phyloP scores from a whole-genome alignment of 2,113 vertebrate species.

The Semicossyphus pulcher region DNA sequence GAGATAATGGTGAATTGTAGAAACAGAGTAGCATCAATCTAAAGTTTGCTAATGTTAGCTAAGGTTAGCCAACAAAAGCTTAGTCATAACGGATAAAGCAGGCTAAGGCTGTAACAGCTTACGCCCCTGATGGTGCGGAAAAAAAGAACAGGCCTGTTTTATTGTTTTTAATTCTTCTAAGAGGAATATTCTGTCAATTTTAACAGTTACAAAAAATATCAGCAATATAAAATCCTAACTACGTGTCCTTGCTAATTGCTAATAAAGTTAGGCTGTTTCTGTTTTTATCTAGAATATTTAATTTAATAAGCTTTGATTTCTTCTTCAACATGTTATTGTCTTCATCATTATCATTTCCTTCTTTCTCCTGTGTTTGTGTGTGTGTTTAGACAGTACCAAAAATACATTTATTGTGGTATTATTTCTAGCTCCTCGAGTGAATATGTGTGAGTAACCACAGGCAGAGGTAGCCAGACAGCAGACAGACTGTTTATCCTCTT shows the following conservation, averaged over 20 bases:
- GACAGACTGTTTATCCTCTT: constrained; percentile 51
- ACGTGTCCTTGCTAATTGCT: neutral
- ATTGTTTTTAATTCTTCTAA: too few species aligned
- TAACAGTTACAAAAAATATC: too few species aligned
- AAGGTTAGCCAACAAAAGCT: too few species aligned
- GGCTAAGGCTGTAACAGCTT: too few species aligned
- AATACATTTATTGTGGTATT: constrained; percentile 8
- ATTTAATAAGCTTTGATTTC: neutral
- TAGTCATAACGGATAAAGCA: too few species aligned
- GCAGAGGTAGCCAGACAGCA: constrained; percentile 48
- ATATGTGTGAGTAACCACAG: constrained; percentile 12
- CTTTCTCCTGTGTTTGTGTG: neutral
- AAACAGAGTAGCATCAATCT: too few species aligned
- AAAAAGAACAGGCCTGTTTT: too few species aligned
- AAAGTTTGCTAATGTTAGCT: too few species aligned
- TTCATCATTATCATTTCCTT: neutral
- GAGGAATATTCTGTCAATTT: too few species aligned
- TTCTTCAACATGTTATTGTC: neutral
- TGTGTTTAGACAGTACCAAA: neutral
- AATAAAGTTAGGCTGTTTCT: neutral
- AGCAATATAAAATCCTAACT: too few species aligned
- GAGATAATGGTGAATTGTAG: too few species aligned
- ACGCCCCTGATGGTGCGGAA: too few species aligned
- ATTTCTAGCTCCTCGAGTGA: constrained; percentile 8
- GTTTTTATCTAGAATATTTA: neutral